Conservation (phyloP, 2,888 invertebrate species). For the Phengaris arion region DNA sequence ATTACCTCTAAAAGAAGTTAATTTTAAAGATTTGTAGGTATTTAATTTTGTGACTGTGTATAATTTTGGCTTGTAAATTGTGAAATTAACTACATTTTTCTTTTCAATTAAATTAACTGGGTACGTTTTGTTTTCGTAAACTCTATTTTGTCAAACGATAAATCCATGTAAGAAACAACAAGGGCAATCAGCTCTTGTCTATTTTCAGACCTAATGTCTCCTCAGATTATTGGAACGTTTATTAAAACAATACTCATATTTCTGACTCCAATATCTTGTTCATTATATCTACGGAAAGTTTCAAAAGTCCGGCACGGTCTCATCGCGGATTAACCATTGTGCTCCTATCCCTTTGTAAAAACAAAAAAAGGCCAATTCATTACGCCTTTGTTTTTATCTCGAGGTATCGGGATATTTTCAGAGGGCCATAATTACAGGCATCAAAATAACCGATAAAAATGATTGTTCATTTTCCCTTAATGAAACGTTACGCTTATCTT, state of each 20-base stretch:
- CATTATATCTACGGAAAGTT: slow-evolving; percentile 36
- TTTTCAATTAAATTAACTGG: neutral
- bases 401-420: slow-evolving; percentile 37
- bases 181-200: neutral
- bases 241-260: slow-evolving; percentile 17
- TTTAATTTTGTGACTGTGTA: no score
- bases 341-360: slow-evolving; percentile 37
- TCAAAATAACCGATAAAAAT: slow-evolving; percentile 31
- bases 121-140: neutral
- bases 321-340: slow-evolving; percentile 40
- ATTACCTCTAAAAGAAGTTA: no score
- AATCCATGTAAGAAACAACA: neutral
- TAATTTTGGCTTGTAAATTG: neutral
- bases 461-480: slow-evolving; percentile 15
- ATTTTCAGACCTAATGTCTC: neutral
- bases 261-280: slow-evolving; percentile 18
- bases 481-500: slow-evolving; percentile 27
- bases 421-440: slow-evolving; percentile 36
- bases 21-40: no score
- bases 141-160: neutral
- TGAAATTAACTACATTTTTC: neutral
- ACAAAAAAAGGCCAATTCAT: slow-evolving; percentile 40
- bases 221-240: neutral
- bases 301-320: slow-evolving; percentile 37
- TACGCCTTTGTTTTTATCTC: slow-evolving; percentile 38